Conservation (phyloP, 2,113 vertebrate species). For the Capreolus pygargus region DNA sequence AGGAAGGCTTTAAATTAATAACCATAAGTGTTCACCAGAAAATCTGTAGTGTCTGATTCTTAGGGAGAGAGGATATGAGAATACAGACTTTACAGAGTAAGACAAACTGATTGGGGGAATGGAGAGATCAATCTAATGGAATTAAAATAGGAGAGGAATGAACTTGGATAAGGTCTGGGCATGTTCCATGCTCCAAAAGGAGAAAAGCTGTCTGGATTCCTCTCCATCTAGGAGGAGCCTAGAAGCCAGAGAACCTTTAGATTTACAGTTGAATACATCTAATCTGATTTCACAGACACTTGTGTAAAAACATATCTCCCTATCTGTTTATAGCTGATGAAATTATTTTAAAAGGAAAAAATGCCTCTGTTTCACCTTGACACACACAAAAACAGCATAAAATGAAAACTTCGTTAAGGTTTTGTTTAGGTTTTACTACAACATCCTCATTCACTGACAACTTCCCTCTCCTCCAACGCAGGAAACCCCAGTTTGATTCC, state of each 20-base stretch:
- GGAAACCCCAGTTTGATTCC: neutral
- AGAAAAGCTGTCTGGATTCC: neutral
- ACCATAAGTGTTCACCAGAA: neutral
- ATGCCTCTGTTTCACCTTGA: neutral
- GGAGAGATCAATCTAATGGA: neutral
- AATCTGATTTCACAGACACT: neutral
- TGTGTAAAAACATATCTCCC: neutral
- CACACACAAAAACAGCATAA: neutral
- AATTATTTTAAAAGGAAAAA: conserved; percentile 5
- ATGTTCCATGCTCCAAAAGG: neutral
- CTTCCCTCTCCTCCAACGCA: neutral
- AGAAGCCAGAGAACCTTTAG: neutral
- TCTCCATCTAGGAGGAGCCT: neutral
- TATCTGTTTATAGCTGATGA: neutral
- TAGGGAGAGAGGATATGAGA: neutral
- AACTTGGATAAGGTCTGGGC: neutral
- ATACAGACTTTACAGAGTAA: neutral
- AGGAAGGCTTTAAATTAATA: neutral
- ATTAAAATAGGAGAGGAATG: neutral
- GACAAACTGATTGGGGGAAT: neutral
- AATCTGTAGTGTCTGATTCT: neutral
- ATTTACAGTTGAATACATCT: neutral
- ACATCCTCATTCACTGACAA: neutral
- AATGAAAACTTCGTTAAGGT: neutral
- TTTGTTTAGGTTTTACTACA: neutral